Evolutionary conservation across 2,797 vertebrate species (phyloP).

Genomic region (Chelon labrosus): DNA sequence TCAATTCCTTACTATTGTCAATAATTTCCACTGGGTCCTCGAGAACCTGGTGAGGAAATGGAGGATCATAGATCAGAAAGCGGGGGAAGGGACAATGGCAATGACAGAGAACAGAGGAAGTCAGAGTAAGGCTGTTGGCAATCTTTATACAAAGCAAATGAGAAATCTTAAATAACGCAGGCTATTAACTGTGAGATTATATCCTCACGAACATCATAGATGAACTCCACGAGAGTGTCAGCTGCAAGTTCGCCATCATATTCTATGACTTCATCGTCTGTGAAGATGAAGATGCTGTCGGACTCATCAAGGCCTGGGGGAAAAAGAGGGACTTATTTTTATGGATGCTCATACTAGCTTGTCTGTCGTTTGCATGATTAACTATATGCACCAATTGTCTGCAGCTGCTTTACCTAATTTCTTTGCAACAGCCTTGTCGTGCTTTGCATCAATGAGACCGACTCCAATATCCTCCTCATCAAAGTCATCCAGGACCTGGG

Average conservation of each 20-base stretch:
- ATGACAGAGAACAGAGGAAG: slow-evolving; percentile 28
- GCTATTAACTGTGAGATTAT: slow-evolving; percentile 76
- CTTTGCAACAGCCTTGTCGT: slow-evolving; percentile 89
- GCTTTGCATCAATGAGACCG: slow-evolving; percentile 90
- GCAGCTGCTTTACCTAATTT: slow-evolving; percentile 87
- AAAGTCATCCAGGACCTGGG: slow-evolving; percentile 93
- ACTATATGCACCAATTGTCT: background rate
- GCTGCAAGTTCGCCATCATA: slow-evolving; percentile 92
- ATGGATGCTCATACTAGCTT: background rate
- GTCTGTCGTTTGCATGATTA: background rate
- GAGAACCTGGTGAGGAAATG: slow-evolving; percentile 85
- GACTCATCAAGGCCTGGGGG: slow-evolving; percentile 86
- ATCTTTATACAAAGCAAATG: slow-evolving; percentile 21
- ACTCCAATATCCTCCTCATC: slow-evolving; percentile 92
- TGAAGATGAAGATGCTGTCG: slow-evolving; percentile 91
- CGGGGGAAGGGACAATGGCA: slow-evolving; percentile 13
- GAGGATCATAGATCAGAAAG: background rate
- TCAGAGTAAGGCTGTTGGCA: slow-evolving; percentile 17
- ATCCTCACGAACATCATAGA: slow-evolving; percentile 90
- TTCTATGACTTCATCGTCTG: slow-evolving; percentile 91
- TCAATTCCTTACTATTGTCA: slow-evolving; percentile 88
- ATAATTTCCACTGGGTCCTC: slow-evolving; percentile 93
- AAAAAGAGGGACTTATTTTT: slow-evolving; percentile 15
- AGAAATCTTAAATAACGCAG: slow-evolving; percentile 45
- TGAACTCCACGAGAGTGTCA: slow-evolving; percentile 92